Conservation (phyloP, 2,888 invertebrate species). For the Limnephilus rhombicus region DNA sequence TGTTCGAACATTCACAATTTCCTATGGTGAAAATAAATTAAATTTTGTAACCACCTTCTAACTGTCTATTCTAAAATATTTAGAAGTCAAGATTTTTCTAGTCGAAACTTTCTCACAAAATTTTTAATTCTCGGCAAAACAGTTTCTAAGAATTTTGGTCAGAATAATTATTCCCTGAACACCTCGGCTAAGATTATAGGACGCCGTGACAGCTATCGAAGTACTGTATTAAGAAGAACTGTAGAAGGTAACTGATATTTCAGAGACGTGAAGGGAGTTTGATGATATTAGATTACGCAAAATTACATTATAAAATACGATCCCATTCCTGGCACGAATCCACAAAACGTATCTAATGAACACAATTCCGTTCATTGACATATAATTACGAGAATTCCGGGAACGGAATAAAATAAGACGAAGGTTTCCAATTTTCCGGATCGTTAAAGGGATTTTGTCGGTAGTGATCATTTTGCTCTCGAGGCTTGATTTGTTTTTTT, state of each 20-base stretch:
- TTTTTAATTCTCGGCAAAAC: neutral
- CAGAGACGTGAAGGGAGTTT: slow-evolving; percentile 4
- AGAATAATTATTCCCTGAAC: neutral
- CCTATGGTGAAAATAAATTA: neutral
- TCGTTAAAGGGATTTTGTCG: slow-evolving; percentile 20
- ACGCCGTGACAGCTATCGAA: neutral
- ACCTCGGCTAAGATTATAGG: neutral
- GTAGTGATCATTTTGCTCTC: slow-evolving; percentile 8
- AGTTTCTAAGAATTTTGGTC: neutral
- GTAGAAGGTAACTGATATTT: neutral
- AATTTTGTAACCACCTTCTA: neutral
- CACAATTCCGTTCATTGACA: slow-evolving; percentile 35
- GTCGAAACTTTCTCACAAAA: neutral
- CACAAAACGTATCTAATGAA: slow-evolving; percentile 46
- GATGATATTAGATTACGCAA: slow-evolving; percentile 21
- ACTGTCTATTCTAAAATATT: neutral
- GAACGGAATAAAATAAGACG: slow-evolving; percentile 20
- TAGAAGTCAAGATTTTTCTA: neutral
- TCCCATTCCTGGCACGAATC: slow-evolving; percentile 29
- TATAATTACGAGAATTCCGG: slow-evolving; percentile 21
- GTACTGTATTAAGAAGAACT: neutral
- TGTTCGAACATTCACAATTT: neutral
- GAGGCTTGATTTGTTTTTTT: neutral
- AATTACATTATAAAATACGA: slow-evolving; percentile 45
- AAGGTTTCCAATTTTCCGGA: slow-evolving; percentile 24